Conservation (phyloP, 2,113 vertebrate species). For the Girardinichthys multiradiatus region DNA sequence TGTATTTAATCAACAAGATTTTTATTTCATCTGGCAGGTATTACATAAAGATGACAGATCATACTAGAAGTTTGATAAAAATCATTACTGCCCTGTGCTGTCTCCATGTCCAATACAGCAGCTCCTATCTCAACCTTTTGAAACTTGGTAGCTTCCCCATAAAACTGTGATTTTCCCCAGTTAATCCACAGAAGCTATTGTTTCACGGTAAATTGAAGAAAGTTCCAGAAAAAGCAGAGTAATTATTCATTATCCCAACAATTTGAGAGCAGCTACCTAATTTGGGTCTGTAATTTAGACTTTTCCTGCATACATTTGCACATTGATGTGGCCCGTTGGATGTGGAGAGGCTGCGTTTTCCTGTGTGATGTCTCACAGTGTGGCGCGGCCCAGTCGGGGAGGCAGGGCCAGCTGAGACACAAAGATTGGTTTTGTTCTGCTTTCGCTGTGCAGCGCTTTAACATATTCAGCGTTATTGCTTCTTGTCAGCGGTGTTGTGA, state of each 20-base stretch:
- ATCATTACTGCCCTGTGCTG: neutral
- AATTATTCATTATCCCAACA: conserved; percentile 99
- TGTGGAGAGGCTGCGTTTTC: conserved; percentile 91
- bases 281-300: conserved; percentile 80
- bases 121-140: conserved; percentile 13
- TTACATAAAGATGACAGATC: conserved; percentile 17
- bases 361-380: conserved; percentile 96
- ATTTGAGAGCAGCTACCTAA: conserved; percentile 93
- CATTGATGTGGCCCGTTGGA: conserved; percentile 98
- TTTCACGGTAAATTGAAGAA: conserved; percentile 90
- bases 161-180: conserved; percentile 60
- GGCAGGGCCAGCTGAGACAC: conserved; percentile 97
- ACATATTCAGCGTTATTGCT: conserved; percentile 89
- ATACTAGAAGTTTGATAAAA: neutral
- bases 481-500: conserved; percentile 61
- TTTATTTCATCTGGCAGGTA: neutral
- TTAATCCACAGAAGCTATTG: conserved; percentile 89
- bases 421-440: conserved; percentile 99
- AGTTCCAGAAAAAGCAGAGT: conserved; percentile 94
- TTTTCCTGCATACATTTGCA: conserved; percentile 99
- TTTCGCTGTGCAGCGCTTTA: conserved; percentile 92
- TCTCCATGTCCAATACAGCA: conserved; percentile 18
- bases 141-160: conserved; percentile 44
- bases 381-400: conserved; percentile 95
- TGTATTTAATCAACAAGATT: conserved; percentile 3